phyloP scores from a whole-genome alignment of 2,888 invertebrate species.

The Drosophila ezoana region DNA sequence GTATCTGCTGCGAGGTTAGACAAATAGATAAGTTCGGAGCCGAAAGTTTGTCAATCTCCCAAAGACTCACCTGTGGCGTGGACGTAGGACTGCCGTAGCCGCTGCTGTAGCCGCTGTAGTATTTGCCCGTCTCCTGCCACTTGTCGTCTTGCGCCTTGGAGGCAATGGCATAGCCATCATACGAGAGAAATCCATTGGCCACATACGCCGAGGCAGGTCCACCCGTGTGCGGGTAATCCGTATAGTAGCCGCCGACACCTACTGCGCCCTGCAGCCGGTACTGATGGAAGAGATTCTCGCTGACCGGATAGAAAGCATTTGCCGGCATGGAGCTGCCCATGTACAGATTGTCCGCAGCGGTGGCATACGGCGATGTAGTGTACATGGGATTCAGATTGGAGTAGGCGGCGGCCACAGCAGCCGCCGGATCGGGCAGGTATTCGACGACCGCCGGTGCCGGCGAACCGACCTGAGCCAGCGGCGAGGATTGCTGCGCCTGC shows the following conservation, averaged over 20 bases:
- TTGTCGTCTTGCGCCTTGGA: constrained; percentile 84
- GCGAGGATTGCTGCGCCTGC: constrained; percentile 82
- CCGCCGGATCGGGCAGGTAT: constrained; percentile 86
- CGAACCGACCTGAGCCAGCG: constrained; percentile 85
- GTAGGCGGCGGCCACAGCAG: constrained; percentile 91
- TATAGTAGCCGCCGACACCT: constrained; percentile 89
- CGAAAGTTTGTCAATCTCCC: background rate
- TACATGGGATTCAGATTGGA: constrained; percentile 92
- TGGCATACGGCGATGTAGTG: constrained; percentile 90
- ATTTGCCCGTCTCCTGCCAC: constrained; percentile 85
- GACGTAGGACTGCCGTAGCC: constrained; percentile 85
- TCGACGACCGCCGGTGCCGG: constrained; percentile 85
- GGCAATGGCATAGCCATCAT: constrained; percentile 86
- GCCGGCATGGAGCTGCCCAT: constrained; percentile 86
- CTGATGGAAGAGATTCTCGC: constrained; percentile 95
- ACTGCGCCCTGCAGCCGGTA: constrained; percentile 92
- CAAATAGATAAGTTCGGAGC: background rate
- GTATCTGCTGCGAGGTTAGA: constrained; percentile 72
- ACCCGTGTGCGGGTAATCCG: constrained; percentile 90
- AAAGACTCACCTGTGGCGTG: constrained; percentile 82
- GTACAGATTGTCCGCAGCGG: constrained; percentile 87
- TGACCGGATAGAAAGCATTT: constrained; percentile 90
- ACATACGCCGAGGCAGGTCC: constrained; percentile 87
- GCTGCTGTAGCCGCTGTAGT: constrained; percentile 86
- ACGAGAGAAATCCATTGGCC: constrained; percentile 92